Evolutionary conservation across 2,888 invertebrate genomes (phyloP), one percentile per base, ranked within the genome.

Genomic region (Heterodera filipjevi): DNA sequence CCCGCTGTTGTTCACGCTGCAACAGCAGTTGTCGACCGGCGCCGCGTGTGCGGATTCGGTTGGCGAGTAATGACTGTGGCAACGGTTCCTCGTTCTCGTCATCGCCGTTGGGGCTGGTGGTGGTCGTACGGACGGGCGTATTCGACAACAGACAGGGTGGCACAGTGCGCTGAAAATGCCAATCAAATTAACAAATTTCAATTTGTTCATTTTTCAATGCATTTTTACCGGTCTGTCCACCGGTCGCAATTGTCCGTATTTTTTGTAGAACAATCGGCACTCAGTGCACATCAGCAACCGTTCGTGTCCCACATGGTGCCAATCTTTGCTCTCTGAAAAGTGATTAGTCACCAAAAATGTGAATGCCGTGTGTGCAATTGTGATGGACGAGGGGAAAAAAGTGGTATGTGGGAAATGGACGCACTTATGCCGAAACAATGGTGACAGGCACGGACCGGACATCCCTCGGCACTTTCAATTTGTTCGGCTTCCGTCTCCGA

Each of bases 391-490:
- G n/a, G n/a, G n/a, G n/a, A n/a, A n/a, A n/a, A n/a, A n/a, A n/a
- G n/a, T n/a, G n/a, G n/a, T n/a, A n/a, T n/a, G n/a, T n/a, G n/a
- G n/a, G n/a, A n/a, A n/a, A n/a, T n/a, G n/a, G 33, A 90, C 91
- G 90, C 91, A 93, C 93, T 93, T 81, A 93, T 93, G 5, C 93
- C 92, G 86, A 92, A 93, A 89, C 94, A 94, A 89, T 94, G 93
- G 82, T 93, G 92, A 87, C 94, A 94, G 73, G 93, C 91, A 86
- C 92, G 94, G 46, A 64, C 46, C 10, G 46, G 44, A 0, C 27
- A 22, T 22, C 22, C 35, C 44, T 91, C 91, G 79, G 95, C 95
- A 91, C 79, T 79, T 71, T 83, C 84, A 46, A 71, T 64, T 33
- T 82, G 80, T 75, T 84, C 85, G 73, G 81, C 77, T 35, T 87